Evolutionary conservation across 2,113 vertebrate species (phyloP).

Genomic region (Nanorana parkeri): DNA sequence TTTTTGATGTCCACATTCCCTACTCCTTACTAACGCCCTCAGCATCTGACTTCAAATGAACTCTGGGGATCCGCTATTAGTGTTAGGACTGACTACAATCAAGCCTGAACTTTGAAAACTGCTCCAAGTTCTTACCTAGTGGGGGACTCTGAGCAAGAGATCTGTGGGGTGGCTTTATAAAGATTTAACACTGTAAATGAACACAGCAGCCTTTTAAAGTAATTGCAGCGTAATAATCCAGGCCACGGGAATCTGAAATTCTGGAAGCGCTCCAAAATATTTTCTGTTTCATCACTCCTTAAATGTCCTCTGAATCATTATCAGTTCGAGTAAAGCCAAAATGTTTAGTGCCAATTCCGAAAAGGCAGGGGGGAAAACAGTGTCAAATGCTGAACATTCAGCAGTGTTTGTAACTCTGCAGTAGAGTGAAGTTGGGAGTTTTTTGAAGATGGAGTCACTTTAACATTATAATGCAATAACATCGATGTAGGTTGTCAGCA

Average conservation of each 20-base stretch:
- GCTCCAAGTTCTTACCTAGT: constrained; percentile 13
- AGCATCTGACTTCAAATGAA: constrained; percentile 43
- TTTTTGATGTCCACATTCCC: constrained; percentile 47
- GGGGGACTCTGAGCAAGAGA: not conserved
- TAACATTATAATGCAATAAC: too few species aligned
- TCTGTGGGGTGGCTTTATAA: not conserved
- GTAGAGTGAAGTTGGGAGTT: too few species aligned
- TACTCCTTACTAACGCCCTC: constrained; percentile 28
- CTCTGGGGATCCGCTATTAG: constrained; percentile 5
- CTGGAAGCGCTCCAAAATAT: not conserved
- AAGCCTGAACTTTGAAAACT: constrained; percentile 13
- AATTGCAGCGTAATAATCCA: not conserved
- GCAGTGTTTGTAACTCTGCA: too few species aligned
- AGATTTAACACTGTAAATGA: constrained; percentile 6
- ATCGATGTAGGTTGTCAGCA: too few species aligned
- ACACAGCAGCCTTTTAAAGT: not conserved
- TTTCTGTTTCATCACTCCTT: not conserved
- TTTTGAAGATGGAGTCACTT: too few species aligned
- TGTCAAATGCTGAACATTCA: too few species aligned
- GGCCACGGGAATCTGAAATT: not conserved
- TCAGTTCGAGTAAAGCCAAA: not conserved
- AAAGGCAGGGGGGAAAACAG: not conserved
- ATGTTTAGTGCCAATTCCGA: not conserved
- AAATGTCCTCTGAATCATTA: not conserved
- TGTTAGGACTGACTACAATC: not conserved